Conservation (phyloP, 2,113 vertebrate genomes). For the Synchiropus splendidus region DNA sequence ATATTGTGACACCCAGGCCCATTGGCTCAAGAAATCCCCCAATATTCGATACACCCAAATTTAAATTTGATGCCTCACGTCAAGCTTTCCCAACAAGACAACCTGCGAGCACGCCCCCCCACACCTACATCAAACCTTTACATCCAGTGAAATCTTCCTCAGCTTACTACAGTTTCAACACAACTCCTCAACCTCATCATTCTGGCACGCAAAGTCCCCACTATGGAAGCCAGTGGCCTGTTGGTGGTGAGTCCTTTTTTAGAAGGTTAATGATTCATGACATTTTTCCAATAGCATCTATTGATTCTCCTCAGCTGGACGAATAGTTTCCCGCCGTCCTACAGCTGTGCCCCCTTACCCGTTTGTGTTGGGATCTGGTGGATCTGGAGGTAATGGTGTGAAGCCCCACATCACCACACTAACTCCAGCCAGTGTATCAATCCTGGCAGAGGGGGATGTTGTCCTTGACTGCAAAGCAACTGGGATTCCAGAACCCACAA, state of each 20-base stretch:
- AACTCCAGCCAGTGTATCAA: slow-evolving; percentile 51
- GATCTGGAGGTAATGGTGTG: slow-evolving; percentile 20
- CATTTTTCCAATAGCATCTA: no score
- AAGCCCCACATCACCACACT: slow-evolving; percentile 60
- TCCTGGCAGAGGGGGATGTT: slow-evolving; percentile 63
- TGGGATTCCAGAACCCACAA: slow-evolving; percentile 58
- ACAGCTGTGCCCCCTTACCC: slow-evolving; percentile 56
- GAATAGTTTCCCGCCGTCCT: slow-evolving; percentile 24
- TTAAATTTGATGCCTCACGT: slow-evolving; percentile 7
- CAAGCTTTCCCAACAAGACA: slow-evolving; percentile 16
- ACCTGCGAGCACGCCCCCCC: slow-evolving; percentile 18
- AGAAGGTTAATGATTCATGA: neutral
- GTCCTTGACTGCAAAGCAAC: slow-evolving; percentile 58
- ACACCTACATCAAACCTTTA: slow-evolving; percentile 15
- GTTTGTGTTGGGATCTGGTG: slow-evolving; percentile 36
- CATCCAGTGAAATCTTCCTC: slow-evolving; percentile 4
- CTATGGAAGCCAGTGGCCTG: slow-evolving; percentile 41
- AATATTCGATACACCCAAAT: slow-evolving; percentile 13
- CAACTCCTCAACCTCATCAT: slow-evolving; percentile 19
- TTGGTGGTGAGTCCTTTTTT: slow-evolving; percentile 22
- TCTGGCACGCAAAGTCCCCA: slow-evolving; percentile 26
- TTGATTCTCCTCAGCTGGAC: slow-evolving; percentile 9
- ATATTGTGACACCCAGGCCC: slow-evolving; percentile 55
- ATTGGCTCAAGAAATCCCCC: slow-evolving; percentile 17
- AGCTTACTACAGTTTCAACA: slow-evolving; percentile 19